Conservation (phyloP, 2,797 vertebrate genomes). For the Phoxinus dragarum region DNA sequence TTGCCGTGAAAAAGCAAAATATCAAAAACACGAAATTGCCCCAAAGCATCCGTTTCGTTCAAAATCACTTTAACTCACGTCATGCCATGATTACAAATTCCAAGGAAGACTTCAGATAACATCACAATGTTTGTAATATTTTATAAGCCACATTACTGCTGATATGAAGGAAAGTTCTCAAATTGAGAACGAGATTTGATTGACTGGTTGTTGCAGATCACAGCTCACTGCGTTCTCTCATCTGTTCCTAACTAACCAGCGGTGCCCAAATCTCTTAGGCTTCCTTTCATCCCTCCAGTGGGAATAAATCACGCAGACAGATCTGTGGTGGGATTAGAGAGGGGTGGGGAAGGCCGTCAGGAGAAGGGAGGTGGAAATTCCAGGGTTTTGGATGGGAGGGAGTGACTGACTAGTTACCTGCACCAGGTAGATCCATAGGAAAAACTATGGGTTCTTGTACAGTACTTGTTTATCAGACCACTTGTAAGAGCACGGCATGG, state of each 20-base stretch:
- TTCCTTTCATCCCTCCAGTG: constrained; percentile 58
- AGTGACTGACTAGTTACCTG: constrained; percentile 56
- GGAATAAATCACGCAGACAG: constrained; percentile 59
- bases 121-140: background rate
- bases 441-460: background rate
- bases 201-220: background rate
- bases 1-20: background rate
- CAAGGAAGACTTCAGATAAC: background rate
- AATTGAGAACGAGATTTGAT: background rate
- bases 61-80: background rate
- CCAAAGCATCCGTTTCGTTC: background rate
- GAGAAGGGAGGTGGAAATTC: constrained; percentile 47
- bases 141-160: background rate
- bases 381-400: constrained; percentile 51
- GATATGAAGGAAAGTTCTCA: background rate
- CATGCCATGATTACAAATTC: background rate
- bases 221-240: background rate
- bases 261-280: constrained; percentile 40
- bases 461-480: constrained; percentile 20
- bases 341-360: constrained; percentile 9
- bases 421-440: constrained; percentile 45
- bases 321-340: constrained; percentile 41
- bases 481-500: constrained; percentile 22
- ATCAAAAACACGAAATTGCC: background rate
- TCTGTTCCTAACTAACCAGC: constrained; percentile 46